A percentile compares a stretch with the other conserved stretches of the same genome.
phyloP scores from a whole-genome alignment of 1,140 invertebrate species.

The Diorhabda sublineata region DNA sequence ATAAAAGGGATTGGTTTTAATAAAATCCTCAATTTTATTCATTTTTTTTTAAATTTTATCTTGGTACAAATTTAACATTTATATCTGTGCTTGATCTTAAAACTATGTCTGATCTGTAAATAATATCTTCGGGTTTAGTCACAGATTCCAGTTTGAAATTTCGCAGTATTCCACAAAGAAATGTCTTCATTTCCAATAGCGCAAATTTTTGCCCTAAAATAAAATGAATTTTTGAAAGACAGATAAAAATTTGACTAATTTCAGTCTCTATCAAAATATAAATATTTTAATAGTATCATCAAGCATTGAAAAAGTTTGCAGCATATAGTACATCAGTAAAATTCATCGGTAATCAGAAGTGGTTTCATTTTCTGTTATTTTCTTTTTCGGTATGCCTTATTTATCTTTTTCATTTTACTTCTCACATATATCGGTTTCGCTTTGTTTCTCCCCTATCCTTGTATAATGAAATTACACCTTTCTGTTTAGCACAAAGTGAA shows the following conservation, averaged over 20 bases:
- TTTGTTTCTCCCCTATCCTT: not conserved
- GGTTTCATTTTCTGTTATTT: no score
- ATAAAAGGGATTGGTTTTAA: not conserved
- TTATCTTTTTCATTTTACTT: not conserved
- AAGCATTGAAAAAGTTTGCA: no score
- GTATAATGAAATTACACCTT: no score
- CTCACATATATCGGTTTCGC: not conserved
- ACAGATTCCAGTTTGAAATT: slow-evolving; percentile 53
- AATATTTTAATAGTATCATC: no score
- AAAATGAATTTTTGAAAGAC: not conserved
- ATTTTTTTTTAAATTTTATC: not conserved
- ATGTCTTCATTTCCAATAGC: slow-evolving; percentile 68
- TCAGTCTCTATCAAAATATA: no score
- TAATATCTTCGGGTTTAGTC: slow-evolving; percentile 26
- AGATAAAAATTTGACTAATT: no score
- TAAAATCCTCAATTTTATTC: not conserved
- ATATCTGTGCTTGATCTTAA: slow-evolving; percentile 46
- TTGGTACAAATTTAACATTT: slow-evolving; percentile 31
- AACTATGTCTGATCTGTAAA: slow-evolving; percentile 41
- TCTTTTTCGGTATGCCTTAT: not conserved
- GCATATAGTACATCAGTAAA: no score
- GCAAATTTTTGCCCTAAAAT: slow-evolving; percentile 72
- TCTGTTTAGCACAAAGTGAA: no score
- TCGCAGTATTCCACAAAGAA: slow-evolving; percentile 61
- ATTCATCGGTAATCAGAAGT: no score